Base-by-base conservation (phyloP, 2,113 vertebrate species). In the Argyrosomus japonicus region DNA sequence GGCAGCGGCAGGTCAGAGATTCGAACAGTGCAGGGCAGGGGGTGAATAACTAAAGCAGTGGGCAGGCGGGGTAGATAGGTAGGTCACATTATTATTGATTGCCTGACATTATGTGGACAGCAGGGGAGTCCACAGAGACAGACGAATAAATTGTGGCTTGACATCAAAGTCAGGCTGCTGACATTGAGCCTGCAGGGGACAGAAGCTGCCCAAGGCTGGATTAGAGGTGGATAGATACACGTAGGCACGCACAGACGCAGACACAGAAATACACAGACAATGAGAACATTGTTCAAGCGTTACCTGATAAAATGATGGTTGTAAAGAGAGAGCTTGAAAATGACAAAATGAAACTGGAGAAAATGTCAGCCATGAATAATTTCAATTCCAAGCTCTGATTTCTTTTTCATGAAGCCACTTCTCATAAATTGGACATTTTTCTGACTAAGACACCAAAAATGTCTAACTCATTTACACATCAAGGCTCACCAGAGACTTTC, bases 1-100 rank as follows among this genome's bases (percentile, higher is more conserved):
- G 85, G 64, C 81, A 65, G 58, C 70, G 82, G 83, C 40, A 87
- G 93, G 93, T 91, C 91, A 93, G 54, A 81, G 75, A 73, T 73
- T 75, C 70, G 45, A 88, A 51, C 73, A 73, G 73, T 60, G 69
- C 73, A 69, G 81, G 75, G 86, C 82, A 67, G 87, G 79, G 87
- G 87, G 87, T 53, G 89, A 89, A 89, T 93, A 88, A 83, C 79
- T 88, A 67, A 87, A 87, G 87, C 89, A 79, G 90, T 81, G 81
- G 88, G 89, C 57, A 89, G 77, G 82, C 63, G 25, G 62, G 68
- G 77, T 79, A 76, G 77, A 81, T 82, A 76, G 82, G 78, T 84
- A 70, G 89, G 89, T 87, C 90, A 90, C 82, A 76, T 89, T 86
- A 87, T 91, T 91, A 94, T 93, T 90, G 93, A 94, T 92, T 89